A percentile compares a stretch with the other conserved stretches of the same genome.
Conservation (phyloP, 2,888 invertebrate species). For the Latheticus oryzae region DNA sequence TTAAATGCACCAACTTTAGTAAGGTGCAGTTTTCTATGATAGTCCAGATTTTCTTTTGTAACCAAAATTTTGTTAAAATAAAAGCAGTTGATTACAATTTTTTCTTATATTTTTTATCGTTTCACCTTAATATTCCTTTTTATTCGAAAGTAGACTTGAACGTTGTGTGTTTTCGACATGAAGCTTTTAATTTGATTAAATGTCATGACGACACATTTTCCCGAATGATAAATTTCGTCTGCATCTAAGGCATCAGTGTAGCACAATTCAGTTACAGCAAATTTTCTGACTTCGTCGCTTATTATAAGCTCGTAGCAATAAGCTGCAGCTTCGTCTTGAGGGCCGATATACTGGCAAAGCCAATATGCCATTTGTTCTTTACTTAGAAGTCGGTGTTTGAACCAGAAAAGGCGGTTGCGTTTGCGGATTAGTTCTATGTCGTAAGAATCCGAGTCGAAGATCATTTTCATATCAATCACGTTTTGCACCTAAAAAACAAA, state of each 20-base stretch:
- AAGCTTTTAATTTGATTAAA: conserved; percentile 22
- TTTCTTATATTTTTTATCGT: no score
- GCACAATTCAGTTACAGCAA: conserved; percentile 25
- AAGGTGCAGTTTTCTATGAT: conserved; percentile 57
- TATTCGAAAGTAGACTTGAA: conserved; percentile 9
- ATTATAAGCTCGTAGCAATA: conserved; percentile 14
- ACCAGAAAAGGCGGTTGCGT: conserved; percentile 21
- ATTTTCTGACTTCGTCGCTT: conserved; percentile 17
- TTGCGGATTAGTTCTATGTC: conserved; percentile 14
- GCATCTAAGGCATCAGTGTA: conserved; percentile 18
- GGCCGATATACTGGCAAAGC: conserved; percentile 18
- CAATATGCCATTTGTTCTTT: conserved; percentile 7
- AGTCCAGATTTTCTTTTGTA: conserved; percentile 55
- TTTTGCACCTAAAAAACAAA: conserved; percentile 4
- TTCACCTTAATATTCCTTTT: conserved; percentile 11
- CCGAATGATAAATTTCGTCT: conserved; percentile 11
- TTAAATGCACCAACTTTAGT: conserved; percentile 44
- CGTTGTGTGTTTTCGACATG: background rate
- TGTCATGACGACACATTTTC: conserved; percentile 18
- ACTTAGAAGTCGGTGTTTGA: conserved; percentile 22
- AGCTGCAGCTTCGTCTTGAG: conserved; percentile 10
- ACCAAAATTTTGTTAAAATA: conserved; percentile 59
- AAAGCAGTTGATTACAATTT: conserved; percentile 53
- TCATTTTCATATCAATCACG: conserved; percentile 5
- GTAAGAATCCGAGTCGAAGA: conserved; percentile 5